Conservation (phyloP, 2,113 vertebrate genomes). For the Mixornis gularis region DNA sequence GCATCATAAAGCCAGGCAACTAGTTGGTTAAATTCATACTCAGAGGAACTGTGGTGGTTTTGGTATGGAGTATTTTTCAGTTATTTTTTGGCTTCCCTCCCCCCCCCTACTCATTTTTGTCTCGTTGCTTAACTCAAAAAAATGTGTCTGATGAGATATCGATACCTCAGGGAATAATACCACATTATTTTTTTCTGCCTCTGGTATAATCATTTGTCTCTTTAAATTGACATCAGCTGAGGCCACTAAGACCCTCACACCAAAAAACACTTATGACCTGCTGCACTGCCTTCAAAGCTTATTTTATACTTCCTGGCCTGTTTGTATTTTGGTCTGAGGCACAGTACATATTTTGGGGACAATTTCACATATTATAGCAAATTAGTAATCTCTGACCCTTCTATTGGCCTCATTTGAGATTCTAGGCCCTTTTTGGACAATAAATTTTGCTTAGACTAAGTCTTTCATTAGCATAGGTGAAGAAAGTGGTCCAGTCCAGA, state of each 20-base stretch:
- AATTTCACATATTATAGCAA: not conserved
- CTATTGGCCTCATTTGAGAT: not conserved
- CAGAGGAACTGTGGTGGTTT: not conserved
- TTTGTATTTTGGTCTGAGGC: constrained; percentile 4
- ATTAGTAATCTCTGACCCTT: not conserved
- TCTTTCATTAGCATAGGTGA: not conserved
- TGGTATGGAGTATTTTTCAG: not conserved
- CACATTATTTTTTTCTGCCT: constrained; percentile 36
- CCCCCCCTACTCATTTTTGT: not conserved
- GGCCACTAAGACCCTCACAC: not conserved
- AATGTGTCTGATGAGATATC: constrained; percentile 1
- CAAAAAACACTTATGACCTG: constrained; percentile 1
- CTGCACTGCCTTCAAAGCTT: not conserved
- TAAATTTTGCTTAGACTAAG: not conserved
- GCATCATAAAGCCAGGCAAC: not conserved
- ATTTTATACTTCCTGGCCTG: not conserved
- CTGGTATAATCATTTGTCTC: constrained; percentile 29
- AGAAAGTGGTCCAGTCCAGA: not conserved
- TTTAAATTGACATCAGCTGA: constrained; percentile 42
- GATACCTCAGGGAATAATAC: not conserved
- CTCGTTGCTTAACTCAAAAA: not conserved
- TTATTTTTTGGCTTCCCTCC: not conserved
- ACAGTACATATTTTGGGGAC: not conserved
- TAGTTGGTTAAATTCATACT: not conserved
- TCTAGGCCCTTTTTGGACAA: not conserved